Evolutionary conservation across 2,888 invertebrate species (phyloP).

Genomic region (Idaea aversata): DNA sequence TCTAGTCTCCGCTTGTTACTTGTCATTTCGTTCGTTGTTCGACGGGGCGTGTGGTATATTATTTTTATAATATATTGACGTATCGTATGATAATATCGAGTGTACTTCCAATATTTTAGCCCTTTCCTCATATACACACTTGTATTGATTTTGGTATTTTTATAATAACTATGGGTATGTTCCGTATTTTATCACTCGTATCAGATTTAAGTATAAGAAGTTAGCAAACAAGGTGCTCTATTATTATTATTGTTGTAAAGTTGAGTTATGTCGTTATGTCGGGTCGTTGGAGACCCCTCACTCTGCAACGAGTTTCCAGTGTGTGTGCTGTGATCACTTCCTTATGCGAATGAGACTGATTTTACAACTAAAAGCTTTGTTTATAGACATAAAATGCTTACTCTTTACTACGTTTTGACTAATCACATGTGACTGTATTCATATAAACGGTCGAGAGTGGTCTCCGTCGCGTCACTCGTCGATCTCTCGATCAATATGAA

Average conservation of each 20-base stretch:
- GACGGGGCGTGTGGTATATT: conserved; percentile 39
- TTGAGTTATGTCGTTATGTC: conserved; percentile 44
- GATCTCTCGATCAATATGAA: conserved; percentile 12
- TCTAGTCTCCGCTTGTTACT: conserved; percentile 70
- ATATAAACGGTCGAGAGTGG: conserved; percentile 27
- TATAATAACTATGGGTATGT: conserved; percentile 56
- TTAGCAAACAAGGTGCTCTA: conserved; percentile 75
- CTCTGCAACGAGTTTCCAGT: conserved; percentile 77
- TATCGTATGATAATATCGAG: conserved; percentile 46
- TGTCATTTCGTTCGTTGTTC: conserved; percentile 51
- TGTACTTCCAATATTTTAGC: conserved; percentile 53
- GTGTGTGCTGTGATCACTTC: conserved; percentile 79
- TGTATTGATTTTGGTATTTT: conserved; percentile 10
- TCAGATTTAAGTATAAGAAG: conserved; percentile 67
- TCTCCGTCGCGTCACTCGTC: not conserved
- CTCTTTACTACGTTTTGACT: conserved; percentile 37
- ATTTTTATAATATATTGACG: conserved; percentile 45
- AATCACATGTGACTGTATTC: conserved; percentile 24
- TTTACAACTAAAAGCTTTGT: conserved; percentile 75
- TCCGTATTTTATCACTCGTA: conserved; percentile 53
- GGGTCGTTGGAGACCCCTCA: conserved; percentile 69
- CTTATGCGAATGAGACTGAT: conserved; percentile 81
- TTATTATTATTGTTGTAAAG: conserved; percentile 64
- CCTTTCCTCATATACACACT: conserved; percentile 19
- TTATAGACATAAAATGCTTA: conserved; percentile 63